Conservation (phyloP, 2,888 invertebrate species). For the Xanthia icteritia region DNA sequence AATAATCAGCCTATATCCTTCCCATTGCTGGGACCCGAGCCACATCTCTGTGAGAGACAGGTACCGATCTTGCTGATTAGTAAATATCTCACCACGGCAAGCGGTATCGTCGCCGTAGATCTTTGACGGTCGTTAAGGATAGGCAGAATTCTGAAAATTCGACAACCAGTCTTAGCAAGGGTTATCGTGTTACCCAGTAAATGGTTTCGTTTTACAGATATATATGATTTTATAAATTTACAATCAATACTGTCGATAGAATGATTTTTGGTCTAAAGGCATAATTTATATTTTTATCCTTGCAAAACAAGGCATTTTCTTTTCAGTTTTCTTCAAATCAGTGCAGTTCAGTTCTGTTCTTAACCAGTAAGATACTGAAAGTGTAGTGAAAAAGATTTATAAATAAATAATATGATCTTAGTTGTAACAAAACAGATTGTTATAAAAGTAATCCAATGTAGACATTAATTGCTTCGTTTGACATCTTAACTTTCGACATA, state of each 20-base stretch:
- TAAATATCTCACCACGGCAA: not conserved
- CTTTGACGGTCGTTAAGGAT: not conserved
- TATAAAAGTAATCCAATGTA: not conserved
- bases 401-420: not conserved
- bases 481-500: conserved; percentile 7
- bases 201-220: not conserved
- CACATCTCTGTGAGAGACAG: not conserved
- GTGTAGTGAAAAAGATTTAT: not conserved
- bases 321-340: not conserved
- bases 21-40: not conserved
- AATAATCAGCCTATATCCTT: not conserved
- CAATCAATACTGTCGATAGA: not conserved
- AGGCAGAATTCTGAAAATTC: not conserved
- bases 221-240: not conserved
- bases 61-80: not conserved
- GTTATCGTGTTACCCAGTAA: not conserved
- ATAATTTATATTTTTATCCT: not conserved
- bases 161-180: not conserved
- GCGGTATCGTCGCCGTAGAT: not conserved
- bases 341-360: not conserved
- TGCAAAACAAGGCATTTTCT: not conserved
- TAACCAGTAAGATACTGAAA: not conserved
- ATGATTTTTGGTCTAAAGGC: not conserved
- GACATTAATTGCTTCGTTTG: not conserved
- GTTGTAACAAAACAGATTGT: not conserved